phyloP scores from a whole-genome alignment of 2,797 vertebrate species.

The Agapornis canus region DNA sequence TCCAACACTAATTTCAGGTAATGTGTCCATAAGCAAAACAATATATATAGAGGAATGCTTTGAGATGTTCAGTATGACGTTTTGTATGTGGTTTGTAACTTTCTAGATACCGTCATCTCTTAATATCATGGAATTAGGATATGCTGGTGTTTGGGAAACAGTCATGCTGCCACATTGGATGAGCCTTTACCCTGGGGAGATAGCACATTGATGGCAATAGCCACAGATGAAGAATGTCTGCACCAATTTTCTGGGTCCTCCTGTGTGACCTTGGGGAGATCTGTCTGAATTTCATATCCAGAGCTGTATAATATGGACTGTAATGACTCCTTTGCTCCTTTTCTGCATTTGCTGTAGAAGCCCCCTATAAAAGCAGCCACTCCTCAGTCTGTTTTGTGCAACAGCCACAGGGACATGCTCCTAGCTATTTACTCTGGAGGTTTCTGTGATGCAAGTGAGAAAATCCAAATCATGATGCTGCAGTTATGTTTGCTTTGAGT shows the following conservation, averaged over 20 bases:
- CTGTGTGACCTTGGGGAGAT: background rate
- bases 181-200: background rate
- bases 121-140: background rate
- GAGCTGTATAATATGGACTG: background rate
- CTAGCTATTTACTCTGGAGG: background rate
- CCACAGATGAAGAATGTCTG: background rate
- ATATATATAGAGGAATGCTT: background rate
- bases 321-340: background rate
- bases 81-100: background rate
- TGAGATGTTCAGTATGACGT: background rate
- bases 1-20: background rate
- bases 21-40: background rate
- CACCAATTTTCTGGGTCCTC: background rate
- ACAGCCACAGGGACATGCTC: background rate
- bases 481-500: background rate
- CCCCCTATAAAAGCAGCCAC: background rate
- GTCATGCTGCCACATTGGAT: background rate
- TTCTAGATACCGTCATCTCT: background rate
- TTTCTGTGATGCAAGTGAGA: background rate
- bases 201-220: accelerated
- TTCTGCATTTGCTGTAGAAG: background rate
- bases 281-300: background rate
- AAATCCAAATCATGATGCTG: background rate
- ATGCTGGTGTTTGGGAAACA: background rate
- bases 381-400: background rate